These are phyloP conservation scores for Eriosoma lanigerum DNA, from an alignment of 1,140 invertebrate genomes.

Conservation along the genomic window DNA sequence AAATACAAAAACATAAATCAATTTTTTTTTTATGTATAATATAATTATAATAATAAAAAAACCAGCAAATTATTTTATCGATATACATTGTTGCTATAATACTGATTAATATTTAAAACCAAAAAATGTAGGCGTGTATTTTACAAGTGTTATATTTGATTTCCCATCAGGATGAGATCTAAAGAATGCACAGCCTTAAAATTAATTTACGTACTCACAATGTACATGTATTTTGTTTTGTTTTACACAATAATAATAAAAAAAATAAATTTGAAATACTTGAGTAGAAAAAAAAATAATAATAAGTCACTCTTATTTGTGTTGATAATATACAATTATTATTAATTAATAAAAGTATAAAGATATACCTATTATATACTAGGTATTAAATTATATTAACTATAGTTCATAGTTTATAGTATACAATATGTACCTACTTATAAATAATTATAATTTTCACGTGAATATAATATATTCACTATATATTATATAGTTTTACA, in stretches of 20 bases:
- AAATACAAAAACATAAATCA: too few species aligned
- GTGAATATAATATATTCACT: too few species aligned
- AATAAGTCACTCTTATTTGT: constrained; percentile 19
- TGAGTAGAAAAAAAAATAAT: not conserved
- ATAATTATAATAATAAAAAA: constrained; percentile 18
- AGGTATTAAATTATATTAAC: too few species aligned
- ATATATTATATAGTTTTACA: too few species aligned
- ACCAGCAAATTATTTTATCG: not conserved
- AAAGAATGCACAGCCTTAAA: constrained; percentile 46
- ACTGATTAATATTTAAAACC: constrained; percentile 25
- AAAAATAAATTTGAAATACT: not conserved
- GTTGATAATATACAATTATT: not conserved
- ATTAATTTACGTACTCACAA: constrained; percentile 13
- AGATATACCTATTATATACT: too few species aligned
- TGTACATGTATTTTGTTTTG: not conserved
- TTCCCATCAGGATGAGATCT: constrained; percentile 41
- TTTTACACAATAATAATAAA: not conserved
- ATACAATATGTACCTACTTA: too few species aligned
- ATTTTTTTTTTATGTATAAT: too few species aligned
- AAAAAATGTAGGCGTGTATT: not conserved
- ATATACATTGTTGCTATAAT: constrained; percentile 22
- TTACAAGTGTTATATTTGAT: constrained; percentile 20
- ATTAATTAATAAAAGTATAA: not conserved
- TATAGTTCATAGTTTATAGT: too few species aligned
- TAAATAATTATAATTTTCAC: too few species aligned